A percentile compares a stretch with the other conserved stretches of the same genome.
These are phyloP conservation scores for Belonocnema kinseyi DNA, from an alignment of 1,140 invertebrate species.

Conservation along the genomic window DNA sequence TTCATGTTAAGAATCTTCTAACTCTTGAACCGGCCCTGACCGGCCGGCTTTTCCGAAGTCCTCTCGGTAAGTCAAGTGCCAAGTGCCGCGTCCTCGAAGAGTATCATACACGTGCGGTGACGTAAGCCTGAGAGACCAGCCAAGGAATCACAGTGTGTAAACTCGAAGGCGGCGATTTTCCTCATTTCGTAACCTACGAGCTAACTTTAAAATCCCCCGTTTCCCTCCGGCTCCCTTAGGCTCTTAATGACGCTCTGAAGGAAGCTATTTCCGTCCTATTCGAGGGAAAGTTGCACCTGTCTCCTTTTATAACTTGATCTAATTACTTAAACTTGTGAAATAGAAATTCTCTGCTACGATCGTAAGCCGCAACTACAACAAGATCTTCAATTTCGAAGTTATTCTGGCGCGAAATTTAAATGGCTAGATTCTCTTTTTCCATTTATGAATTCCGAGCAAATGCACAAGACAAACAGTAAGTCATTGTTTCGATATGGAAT, in stretches of 20 bases:
- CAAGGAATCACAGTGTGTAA: not conserved
- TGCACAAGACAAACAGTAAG: not conserved
- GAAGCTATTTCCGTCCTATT: too few species aligned
- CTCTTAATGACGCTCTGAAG: too few species aligned
- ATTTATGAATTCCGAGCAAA: too few species aligned
- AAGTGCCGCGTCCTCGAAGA: constrained; percentile 23
- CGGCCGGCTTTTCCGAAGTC: constrained; percentile 27
- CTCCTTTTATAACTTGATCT: too few species aligned
- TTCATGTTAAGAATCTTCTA: not conserved
- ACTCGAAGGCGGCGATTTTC: not conserved
- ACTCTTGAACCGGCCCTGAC: constrained; percentile 12
- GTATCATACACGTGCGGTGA: constrained; percentile 24
- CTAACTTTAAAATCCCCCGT: not conserved
- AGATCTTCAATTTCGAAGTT: too few species aligned
- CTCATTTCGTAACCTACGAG: not conserved
- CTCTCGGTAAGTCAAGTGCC: constrained; percentile 23
- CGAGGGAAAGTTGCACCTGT: too few species aligned
- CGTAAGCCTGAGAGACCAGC: constrained; percentile 13
- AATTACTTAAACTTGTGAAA: too few species aligned
- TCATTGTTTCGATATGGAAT: constrained; percentile 13
- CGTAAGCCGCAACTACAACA: too few species aligned
- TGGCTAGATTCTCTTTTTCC: too few species aligned
- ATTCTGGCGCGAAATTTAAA: too few species aligned
- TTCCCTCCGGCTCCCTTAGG: not conserved
- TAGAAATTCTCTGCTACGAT: too few species aligned